phyloP scores from a whole-genome alignment of 2,888 invertebrate species.

The Strigamia maritima region DNA sequence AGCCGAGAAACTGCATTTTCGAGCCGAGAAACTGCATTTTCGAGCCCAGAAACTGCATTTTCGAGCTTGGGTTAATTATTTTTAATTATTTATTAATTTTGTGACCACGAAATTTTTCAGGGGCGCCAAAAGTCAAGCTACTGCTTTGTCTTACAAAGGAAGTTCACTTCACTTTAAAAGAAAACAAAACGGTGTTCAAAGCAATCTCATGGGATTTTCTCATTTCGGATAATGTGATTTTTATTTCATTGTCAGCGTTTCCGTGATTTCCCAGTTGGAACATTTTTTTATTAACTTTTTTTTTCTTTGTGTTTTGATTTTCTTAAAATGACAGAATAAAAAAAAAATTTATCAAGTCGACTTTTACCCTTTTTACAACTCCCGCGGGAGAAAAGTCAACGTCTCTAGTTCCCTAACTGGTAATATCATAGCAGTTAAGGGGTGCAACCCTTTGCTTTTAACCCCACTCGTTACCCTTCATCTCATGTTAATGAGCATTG shows the following conservation, averaged over 20 bases:
- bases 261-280: neutral
- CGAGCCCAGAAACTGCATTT: too few relatives aligned
- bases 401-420: neutral
- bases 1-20: too few relatives aligned
- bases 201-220: neutral
- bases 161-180: too few relatives aligned
- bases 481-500: constrained; percentile 10
- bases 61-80: too few relatives aligned
- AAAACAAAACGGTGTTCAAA: neutral
- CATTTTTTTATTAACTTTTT: neutral
- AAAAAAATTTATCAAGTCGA: neutral
- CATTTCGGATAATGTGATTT: neutral
- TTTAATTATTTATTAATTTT: too few relatives aligned
- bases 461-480: neutral
- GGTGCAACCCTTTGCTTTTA: neutral
- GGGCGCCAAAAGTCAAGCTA: too few relatives aligned
- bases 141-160: too few relatives aligned
- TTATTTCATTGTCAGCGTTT: neutral
- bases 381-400: neutral
- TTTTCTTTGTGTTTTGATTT: neutral
- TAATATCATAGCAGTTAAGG: neutral
- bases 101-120: too few relatives aligned
- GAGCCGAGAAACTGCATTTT: too few relatives aligned
- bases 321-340: constrained; percentile 1
- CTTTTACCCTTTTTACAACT: neutral